phyloP scores from a whole-genome alignment of 2,113 vertebrate species.

The Gopherus flavomarginatus region DNA sequence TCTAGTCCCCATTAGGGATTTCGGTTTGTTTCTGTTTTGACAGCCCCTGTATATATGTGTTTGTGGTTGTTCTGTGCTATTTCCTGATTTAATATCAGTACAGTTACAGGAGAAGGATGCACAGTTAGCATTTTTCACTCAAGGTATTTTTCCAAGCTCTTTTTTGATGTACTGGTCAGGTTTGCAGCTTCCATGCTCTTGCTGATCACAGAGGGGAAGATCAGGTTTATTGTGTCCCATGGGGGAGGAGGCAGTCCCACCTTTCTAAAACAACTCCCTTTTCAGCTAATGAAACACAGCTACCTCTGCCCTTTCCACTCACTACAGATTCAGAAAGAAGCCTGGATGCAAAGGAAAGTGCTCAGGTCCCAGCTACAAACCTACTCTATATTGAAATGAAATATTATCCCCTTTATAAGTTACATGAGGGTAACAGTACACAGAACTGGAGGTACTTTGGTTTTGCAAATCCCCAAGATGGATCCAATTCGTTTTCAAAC shows the following conservation, averaged over 20 bases:
- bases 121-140: conserved; percentile 85
- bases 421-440: background rate
- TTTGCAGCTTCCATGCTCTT: conserved; percentile 76
- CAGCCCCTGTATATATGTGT: conserved; percentile 80
- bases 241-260: background rate
- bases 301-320: accelerated
- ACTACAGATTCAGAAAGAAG: background rate
- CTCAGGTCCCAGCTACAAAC: background rate
- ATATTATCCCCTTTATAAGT: background rate
- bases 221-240: conserved; percentile 42
- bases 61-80: conserved; percentile 77
- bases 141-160: conserved; percentile 84
- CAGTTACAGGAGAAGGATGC: conserved; percentile 80
- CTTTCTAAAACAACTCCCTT: conserved; percentile 27
- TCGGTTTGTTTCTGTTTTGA: conserved; percentile 81
- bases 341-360: background rate
- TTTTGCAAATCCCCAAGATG: background rate
- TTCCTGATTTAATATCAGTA: conserved; percentile 86
- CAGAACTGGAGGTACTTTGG: background rate
- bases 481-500: background rate
- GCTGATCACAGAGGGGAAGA: conserved; percentile 70
- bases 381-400: background rate
- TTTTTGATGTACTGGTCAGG: conserved; percentile 84
- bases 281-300: conserved; percentile 45
- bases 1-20: conserved; percentile 78